These are phyloP conservation scores for Antigone vipio DNA, from an alignment of 2,113 vertebrate genomes.

Conservation along the genomic window DNA sequence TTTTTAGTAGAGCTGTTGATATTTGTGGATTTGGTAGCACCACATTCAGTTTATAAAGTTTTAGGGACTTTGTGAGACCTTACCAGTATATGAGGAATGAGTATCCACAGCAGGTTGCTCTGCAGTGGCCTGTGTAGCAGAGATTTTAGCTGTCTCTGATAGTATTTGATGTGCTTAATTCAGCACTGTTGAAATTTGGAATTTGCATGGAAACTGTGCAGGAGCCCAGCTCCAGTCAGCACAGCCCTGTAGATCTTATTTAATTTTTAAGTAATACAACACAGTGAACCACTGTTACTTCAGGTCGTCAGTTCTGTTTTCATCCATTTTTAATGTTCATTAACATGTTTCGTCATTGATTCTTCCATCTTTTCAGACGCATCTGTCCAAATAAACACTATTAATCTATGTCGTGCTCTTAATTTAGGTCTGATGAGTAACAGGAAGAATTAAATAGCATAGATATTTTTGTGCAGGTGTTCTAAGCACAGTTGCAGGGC, in stretches of 20 bases:
- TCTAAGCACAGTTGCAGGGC: background rate
- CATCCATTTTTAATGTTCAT: background rate
- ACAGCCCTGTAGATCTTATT: background rate
- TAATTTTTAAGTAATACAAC: background rate
- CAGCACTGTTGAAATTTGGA: background rate
- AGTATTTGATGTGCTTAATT: background rate
- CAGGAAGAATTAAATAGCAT: background rate
- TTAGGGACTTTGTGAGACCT: background rate
- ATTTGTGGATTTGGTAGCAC: background rate
- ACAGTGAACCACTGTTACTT: background rate
- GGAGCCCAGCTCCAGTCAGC: background rate
- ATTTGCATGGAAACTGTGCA: background rate
- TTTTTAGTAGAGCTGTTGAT: background rate
- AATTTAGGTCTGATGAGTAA: background rate
- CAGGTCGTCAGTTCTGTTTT: background rate
- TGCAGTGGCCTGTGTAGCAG: background rate
- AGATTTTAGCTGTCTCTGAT: background rate
- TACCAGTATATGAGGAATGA: background rate
- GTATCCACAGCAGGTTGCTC: background rate
- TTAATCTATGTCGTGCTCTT: background rate
- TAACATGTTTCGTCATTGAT: background rate
- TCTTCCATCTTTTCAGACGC: background rate
- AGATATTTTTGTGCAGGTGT: background rate
- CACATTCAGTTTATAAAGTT: background rate
- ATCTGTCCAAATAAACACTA: background rate